Base-by-base conservation (phyloP, 2,113 vertebrate genomes). In the Oryzias woworae region DNA sequence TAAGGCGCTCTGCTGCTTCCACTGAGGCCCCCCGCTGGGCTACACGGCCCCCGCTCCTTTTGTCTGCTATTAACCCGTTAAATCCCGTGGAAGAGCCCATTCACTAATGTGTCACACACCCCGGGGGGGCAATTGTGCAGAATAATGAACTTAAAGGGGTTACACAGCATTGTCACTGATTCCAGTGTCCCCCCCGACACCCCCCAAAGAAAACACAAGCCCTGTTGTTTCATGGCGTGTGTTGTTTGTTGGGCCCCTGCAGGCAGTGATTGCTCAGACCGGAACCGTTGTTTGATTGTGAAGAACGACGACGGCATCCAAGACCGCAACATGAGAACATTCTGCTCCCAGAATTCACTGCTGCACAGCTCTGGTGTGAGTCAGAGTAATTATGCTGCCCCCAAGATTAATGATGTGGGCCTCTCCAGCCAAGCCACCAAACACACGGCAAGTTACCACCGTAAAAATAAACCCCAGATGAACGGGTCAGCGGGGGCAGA, bases 1-100 rank as follows among this genome's bases (percentile, higher is more conserved):
- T 70, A 77, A 66, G 57, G 72, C 78, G 51, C 79, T 77, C 71
- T 83, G 79, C 68, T 82, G 90, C 81, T 87, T 87, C 86, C 84
- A 87, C 78, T 61, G 75, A 63, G 83, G 74, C 65, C 79, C 84
- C 90, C 84, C 82, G 83, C 87, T 81, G 84, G 64, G 89, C 76
- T 73, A 89, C 84, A 88, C 84, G 85, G 75, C 83, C 77, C 69
- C 79, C 69, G 77, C 77, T 86, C 81, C 83, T 82, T 88, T 91
- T 89, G 88, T 89, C 82, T 83, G 76, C 64, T 53, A 77, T 90
- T 90, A 90, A 89, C 90, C 85, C 87, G 74, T 91, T 88, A 89
- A 89, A 89, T 89, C 81, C 82, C 66, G 42, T 73, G 75, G 86
- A 85, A 81, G 82, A 85, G 70, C 60, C 80, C 81, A 89, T 88